phyloP scores from a whole-genome alignment of 2,888 invertebrate genomes.

The Machimus rusticus region DNA sequence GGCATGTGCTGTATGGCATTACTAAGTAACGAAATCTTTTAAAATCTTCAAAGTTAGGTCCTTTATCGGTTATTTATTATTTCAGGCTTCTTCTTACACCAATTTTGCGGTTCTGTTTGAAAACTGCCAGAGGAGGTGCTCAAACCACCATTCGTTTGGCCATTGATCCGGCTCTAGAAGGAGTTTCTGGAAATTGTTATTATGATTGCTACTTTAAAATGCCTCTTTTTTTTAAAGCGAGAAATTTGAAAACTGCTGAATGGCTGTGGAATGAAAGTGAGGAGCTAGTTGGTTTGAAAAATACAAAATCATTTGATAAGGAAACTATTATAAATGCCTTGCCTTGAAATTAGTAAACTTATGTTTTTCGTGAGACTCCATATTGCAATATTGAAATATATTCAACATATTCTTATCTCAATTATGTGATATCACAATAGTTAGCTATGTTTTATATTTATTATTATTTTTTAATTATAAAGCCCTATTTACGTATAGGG shows the following conservation, averaged over 20 bases:
- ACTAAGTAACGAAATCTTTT: background rate
- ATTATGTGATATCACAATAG: too few species aligned
- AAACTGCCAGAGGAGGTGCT: conserved; percentile 59
- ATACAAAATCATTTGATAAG: background rate
- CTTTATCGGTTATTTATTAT: too few species aligned
- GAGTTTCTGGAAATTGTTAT: conserved; percentile 60
- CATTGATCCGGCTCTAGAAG: conserved; percentile 58
- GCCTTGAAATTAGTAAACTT: too few species aligned
- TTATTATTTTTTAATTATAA: too few species aligned
- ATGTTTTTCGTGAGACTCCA: too few species aligned
- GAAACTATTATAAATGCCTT: too few species aligned
- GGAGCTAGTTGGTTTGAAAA: conserved; percentile 53
- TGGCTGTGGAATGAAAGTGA: conserved; percentile 69
- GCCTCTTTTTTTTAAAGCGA: conserved; percentile 65
- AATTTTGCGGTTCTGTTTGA: conserved; percentile 48
- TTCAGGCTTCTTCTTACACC: background rate
- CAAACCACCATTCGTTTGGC: conserved; percentile 59
- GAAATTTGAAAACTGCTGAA: conserved; percentile 65
- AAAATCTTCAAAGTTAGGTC: background rate
- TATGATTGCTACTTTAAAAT: conserved; percentile 67
- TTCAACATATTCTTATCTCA: too few species aligned
- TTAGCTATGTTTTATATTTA: too few species aligned
- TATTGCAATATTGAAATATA: too few species aligned
- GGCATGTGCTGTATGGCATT: conserved; percentile 64
- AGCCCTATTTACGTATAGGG: too few species aligned